Base-by-base conservation (phyloP, 2,113 vertebrate species). In the Bufo bufo region DNA sequence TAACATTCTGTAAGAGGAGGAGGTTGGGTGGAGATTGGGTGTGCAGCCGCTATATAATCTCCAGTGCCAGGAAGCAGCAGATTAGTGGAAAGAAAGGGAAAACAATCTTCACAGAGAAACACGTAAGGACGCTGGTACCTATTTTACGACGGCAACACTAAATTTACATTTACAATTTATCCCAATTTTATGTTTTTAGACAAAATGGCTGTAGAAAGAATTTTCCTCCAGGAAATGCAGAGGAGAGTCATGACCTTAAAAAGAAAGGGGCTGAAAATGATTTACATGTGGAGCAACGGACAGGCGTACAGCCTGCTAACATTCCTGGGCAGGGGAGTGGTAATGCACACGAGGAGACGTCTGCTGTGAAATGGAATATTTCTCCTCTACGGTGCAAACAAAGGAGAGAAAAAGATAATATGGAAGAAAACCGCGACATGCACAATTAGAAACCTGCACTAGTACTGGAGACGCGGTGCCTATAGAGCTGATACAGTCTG, bases 241-340 rank as follows among this genome's bases (percentile, higher is more conserved):
- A 58, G n/a, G 23, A 59, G 43, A 81, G 20, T 33, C 23, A 49
- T 50, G 63, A 69, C 45, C 63, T 83, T 47, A 82, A 49, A 82
- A 82, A 19, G 58, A 65, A 65, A 82, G 58, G 43, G 17, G 50
- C 6, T 45, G 45, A 82, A 58, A 47, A 47, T 65, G 45, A 16
- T 63, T 82, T 63, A 49, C 59, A 82, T 83, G 61, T 83, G 61
- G 50, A 17, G 23, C 33, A 20, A 3, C 45, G 66, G 82, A 14
- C 16, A 72, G 69, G n/a, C 83, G 16, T 43, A 17, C 69, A 45
- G 69, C 66, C 52, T 58, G 49, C 63, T 63, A 58, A 75, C 83
- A 85, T 85, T 85, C 66, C 83, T 58, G 82, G 33, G 54, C 50
- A 58, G 82, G 82, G 82, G 65, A 14, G 82, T 69, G 50, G n/a